Base-by-base conservation (phyloP, 1,140 invertebrate species). In the Diorhabda elongata region DNA sequence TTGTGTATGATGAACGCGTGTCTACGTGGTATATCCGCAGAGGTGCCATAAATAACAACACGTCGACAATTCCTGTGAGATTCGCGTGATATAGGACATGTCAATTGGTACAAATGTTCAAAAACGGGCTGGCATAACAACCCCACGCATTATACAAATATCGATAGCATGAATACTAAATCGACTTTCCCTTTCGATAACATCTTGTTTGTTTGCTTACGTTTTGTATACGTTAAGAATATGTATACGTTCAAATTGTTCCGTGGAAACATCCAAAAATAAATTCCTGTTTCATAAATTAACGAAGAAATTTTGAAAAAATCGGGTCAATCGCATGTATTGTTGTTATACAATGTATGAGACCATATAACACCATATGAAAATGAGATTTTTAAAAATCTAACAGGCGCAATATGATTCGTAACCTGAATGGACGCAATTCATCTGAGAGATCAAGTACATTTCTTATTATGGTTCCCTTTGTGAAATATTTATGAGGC, bases 61-160 rank as follows among this genome's bases (percentile, higher is more conserved):
- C 66, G 68, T 67, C 65, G 69, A 70, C 73, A 73, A 74, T 74
- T 69, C 73, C 68, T 64, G 58, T 52, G 75, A 73, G 75, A 75
- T 70, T 71, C 58, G 61, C 70, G 65, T 76, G 74, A 74, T 77
- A 72, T 77, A 77, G 71, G 68, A 73, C 73, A 71, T 77, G 75
- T 74, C 75, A 77, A 77, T 77, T 73, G 74, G 52, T 74, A 76
- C 73, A 76, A 74, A 76, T 73, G 75, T 72, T 73, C 65, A 63
- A 69, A 72, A 72, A 69, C 67, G 64, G 57, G 61, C 67, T 42
- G 63, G 42, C 57, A 59, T 44, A 59, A 56, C 68, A 73, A 68
- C 66, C 68, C 71, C 47, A 44, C 71, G 68, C 69, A 69, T 69
- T 62, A 61, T 44, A 52, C 56, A 61, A 61, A 68, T 71, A 71